A percentile compares a stretch with the other conserved stretches of the same genome.
Evolutionary conservation across 2,888 invertebrate species (phyloP).

Genomic region (Unio pictorum): DNA sequence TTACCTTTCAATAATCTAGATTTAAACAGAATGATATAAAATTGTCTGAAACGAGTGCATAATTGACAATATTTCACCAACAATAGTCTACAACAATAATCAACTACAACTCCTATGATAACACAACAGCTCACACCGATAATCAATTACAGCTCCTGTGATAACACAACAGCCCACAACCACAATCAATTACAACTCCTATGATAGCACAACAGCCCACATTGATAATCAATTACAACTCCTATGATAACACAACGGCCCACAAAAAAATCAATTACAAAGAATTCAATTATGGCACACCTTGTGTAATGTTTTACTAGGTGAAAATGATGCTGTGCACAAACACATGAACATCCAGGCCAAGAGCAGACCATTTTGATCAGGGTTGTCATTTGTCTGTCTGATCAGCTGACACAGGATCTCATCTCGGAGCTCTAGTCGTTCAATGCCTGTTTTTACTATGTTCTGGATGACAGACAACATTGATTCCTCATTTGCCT

Average conservation of each 20-base stretch:
- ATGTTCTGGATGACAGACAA: constrained; percentile 52
- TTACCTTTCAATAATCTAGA: too few relatives aligned
- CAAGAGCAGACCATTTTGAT: constrained; percentile 85
- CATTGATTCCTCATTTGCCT: constrained; percentile 80
- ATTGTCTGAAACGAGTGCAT: too few relatives aligned
- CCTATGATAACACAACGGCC: too few relatives aligned
- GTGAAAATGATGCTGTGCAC: constrained; percentile 92
- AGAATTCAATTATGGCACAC: constrained; percentile 55
- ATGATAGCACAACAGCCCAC: too few relatives aligned
- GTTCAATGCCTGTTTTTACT: constrained; percentile 82
- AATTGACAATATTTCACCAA: too few relatives aligned
- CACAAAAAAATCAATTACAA: background rate
- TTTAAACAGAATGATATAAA: too few relatives aligned
- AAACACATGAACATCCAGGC: constrained; percentile 92
- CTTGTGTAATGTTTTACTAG: constrained; percentile 85
- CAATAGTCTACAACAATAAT: background rate
- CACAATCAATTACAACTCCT: background rate
- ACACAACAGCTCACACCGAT: background rate
- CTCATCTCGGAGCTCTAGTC: constrained; percentile 93
- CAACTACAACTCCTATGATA: background rate
- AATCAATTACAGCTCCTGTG: background rate
- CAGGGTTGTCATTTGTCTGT: constrained; percentile 85
- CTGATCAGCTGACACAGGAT: constrained; percentile 77
- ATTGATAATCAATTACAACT: background rate
- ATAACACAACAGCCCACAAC: too few relatives aligned